Percentiles rank a stretch among this genome's conserved stretches.
These are phyloP conservation scores for Triplophysa rosa DNA, from an alignment of 2,113 vertebrate species.

Conservation along the genomic window DNA sequence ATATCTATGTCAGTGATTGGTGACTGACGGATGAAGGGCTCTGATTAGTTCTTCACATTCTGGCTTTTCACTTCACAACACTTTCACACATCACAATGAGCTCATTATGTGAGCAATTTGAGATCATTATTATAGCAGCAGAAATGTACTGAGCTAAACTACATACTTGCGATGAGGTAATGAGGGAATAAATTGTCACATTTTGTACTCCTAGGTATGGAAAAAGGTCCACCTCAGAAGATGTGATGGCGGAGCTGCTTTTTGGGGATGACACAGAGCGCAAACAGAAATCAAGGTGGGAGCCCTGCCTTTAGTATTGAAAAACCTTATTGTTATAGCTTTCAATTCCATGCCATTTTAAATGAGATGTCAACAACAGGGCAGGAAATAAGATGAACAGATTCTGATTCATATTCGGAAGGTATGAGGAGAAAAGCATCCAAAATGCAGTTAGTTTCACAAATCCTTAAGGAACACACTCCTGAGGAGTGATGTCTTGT, in stretches of 20 bases:
- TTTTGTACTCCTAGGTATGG: slow-evolving; percentile 77
- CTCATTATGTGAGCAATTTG: slow-evolving; percentile 34
- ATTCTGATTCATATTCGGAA: background rate
- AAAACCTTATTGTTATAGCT: too few relatives aligned
- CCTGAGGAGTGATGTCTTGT: background rate
- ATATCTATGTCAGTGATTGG: slow-evolving; percentile 12
- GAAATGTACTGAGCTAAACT: slow-evolving; percentile 18
- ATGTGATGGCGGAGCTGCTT: slow-evolving; percentile 70
- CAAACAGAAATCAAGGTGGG: slow-evolving; percentile 78
- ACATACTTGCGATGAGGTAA: slow-evolving; percentile 6
- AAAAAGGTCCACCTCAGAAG: slow-evolving; percentile 80
- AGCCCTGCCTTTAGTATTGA: background rate
- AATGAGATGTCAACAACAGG: too few relatives aligned
- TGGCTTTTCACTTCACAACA: slow-evolving; percentile 21
- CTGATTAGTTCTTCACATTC: slow-evolving; percentile 21
- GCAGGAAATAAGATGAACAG: background rate
- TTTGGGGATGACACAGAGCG: slow-evolving; percentile 70
- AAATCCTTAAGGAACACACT: background rate
- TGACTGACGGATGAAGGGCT: slow-evolving; percentile 29
- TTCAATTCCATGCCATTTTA: background rate
- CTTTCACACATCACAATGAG: slow-evolving; percentile 15
- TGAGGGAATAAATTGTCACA: slow-evolving; percentile 32
- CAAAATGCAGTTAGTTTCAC: background rate
- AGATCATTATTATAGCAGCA: slow-evolving; percentile 27
- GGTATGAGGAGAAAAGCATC: background rate